These are phyloP conservation scores for Tenthredo notha DNA, from an alignment of 2,888 invertebrate species.

Conservation along the genomic window DNA sequence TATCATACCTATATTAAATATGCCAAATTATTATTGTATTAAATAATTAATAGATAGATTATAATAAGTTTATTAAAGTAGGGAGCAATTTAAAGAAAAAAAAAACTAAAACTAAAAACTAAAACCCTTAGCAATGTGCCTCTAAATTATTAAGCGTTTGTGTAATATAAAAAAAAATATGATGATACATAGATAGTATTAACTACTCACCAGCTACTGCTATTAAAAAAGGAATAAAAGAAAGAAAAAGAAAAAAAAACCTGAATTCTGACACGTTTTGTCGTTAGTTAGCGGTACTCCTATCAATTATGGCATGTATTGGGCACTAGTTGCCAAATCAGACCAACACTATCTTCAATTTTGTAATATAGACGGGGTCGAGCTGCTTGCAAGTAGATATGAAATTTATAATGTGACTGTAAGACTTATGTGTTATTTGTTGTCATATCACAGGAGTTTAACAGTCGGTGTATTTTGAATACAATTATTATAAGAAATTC, in stretches of 20 bases:
- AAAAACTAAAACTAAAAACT: conserved; percentile 65
- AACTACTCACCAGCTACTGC: conserved; percentile 49
- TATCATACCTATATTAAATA: conserved; percentile 35
- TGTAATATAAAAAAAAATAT: conserved; percentile 69
- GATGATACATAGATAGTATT: conserved; percentile 59
- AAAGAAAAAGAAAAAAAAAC: conserved; percentile 57
- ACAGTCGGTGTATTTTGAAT: conserved; percentile 28
- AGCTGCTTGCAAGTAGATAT: conserved; percentile 15
- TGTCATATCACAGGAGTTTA: background rate
- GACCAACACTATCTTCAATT: conserved; percentile 70
- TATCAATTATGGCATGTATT: conserved; percentile 62
- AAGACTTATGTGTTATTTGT: conserved; percentile 54
- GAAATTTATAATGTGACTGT: conserved; percentile 46
- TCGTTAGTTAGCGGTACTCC: conserved; percentile 61
- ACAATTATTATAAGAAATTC: conserved; percentile 27
- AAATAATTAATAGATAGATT: conserved; percentile 51
- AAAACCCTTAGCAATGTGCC: conserved; percentile 77
- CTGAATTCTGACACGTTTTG: conserved; percentile 69
- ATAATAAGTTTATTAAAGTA: conserved; percentile 71
- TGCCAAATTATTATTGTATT: conserved; percentile 51
- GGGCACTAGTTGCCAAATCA: conserved; percentile 68
- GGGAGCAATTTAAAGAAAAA: conserved; percentile 68
- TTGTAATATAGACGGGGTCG: conserved; percentile 66
- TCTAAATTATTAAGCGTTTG: conserved; percentile 77
- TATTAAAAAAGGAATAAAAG: background rate